phyloP scores from a whole-genome alignment of 2,888 invertebrate species.

The Lepidochitona cinerea region DNA sequence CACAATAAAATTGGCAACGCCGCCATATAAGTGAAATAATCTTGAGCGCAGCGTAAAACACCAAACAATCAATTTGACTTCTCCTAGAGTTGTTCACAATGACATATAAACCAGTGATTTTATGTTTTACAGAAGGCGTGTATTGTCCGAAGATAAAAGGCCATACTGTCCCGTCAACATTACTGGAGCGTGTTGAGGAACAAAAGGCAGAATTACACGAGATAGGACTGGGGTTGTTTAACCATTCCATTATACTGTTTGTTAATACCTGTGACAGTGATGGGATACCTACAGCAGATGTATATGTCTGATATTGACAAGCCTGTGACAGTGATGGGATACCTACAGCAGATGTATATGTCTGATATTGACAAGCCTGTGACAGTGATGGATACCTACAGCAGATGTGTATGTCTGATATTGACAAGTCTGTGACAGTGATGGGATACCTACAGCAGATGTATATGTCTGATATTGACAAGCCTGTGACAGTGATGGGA shows the following conservation, averaged over 20 bases:
- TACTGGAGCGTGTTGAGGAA: slow-evolving; percentile 16
- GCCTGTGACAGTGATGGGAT: neutral
- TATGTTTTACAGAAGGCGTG: slow-evolving; percentile 21
- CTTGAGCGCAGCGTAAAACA: too few species aligned
- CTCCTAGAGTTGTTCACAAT: too few species aligned
- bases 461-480: neutral
- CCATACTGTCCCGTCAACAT: slow-evolving; percentile 15
- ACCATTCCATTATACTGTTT: slow-evolving; percentile 28
- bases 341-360: neutral
- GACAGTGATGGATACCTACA: neutral
- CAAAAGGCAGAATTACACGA: slow-evolving; percentile 22
- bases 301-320: slow-evolving; percentile 12
- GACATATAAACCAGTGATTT: neutral
- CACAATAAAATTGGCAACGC: too few species aligned
- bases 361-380: neutral
- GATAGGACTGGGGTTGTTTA: slow-evolving; percentile 15
- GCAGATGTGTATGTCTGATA: neutral
- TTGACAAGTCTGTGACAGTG: neutral
- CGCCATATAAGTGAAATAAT: too few species aligned
- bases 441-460: neutral
- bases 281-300: slow-evolving; percentile 34
- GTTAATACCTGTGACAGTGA: slow-evolving; percentile 34
- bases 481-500: neutral
- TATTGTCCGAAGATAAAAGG: slow-evolving; percentile 28
- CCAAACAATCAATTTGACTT: too few species aligned